phyloP scores from a whole-genome alignment of 2,113 vertebrate species.

The Pholis gunnellus region DNA sequence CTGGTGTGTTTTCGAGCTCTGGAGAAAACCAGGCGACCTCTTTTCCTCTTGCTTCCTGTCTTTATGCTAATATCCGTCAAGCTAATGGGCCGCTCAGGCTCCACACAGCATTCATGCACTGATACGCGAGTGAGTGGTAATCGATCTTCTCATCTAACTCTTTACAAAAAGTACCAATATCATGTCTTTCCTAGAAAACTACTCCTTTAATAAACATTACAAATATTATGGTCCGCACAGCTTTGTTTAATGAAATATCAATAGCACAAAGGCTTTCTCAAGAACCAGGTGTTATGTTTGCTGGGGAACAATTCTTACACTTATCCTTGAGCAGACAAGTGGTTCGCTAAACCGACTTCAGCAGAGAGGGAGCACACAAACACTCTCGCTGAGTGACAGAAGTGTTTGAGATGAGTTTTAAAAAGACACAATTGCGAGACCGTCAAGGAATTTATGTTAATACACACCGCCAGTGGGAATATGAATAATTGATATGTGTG shows the following conservation, averaged over 20 bases:
- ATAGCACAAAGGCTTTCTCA: neutral
- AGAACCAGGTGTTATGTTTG: neutral
- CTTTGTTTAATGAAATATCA: neutral
- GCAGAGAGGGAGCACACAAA: neutral
- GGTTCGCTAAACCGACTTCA: neutral
- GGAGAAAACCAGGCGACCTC: neutral
- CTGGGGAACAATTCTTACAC: too few relatives aligned
- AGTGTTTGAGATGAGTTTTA: neutral
- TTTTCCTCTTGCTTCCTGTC: neutral
- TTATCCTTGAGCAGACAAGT: neutral
- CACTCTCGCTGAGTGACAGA: neutral
- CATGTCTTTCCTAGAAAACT: too few relatives aligned
- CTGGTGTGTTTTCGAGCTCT: neutral
- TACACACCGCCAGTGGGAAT: neutral
- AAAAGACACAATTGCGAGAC: neutral
- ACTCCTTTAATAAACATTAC: too few relatives aligned
- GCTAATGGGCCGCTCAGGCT: neutral
- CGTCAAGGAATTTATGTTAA: slow-evolving; percentile 13
- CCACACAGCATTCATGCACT: neutral
- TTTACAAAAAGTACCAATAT: too few relatives aligned
- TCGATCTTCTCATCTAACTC: too few relatives aligned
- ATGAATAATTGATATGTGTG: slow-evolving; percentile 32
- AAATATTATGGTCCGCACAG: neutral
- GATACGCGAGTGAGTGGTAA: too few relatives aligned
- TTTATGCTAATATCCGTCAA: neutral